Conservation (phyloP, 2,888 invertebrate species). For the Conops quadrifasciatus region DNA sequence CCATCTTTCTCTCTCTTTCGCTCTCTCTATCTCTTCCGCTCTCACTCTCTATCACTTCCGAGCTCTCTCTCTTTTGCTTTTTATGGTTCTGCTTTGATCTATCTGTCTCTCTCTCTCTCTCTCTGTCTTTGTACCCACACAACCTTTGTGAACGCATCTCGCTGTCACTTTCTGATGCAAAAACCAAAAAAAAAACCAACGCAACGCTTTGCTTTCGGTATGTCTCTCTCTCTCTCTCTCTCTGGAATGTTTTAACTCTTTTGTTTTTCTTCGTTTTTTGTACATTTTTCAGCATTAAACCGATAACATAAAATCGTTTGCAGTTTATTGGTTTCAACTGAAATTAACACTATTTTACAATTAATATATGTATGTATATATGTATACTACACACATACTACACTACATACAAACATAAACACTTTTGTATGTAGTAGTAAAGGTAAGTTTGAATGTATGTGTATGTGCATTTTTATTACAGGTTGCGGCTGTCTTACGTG, state of each 20-base stretch:
- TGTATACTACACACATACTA: no score
- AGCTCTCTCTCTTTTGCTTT: conserved; percentile 11
- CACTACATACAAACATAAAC: no score
- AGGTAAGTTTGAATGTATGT: conserved; percentile 43
- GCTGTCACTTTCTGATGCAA: no score
- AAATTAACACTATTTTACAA: background rate
- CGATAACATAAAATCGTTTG: background rate
- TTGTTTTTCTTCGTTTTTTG: conserved; percentile 2
- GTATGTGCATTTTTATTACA: conserved; percentile 44
- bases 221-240: no score
- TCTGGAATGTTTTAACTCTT: background rate
- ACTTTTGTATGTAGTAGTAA: conserved; percentile 18
- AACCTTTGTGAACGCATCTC: no score
- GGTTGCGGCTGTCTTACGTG: conserved; percentile 49
- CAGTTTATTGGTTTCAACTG: background rate
- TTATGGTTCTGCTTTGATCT: background rate
- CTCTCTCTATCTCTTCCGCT: conserved; percentile 19
- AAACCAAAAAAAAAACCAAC: no score
- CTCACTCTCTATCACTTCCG: conserved; percentile 17
- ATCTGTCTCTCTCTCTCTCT: background rate
- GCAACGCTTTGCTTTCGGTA: no score
- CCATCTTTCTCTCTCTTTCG: background rate
- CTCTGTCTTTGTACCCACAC: background rate
- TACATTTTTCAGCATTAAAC: conserved; percentile 10
- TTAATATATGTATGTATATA: no score